Percentiles rank a stretch among this genome's conserved stretches.
Conservation (phyloP, 1,140 invertebrate genomes). For the Marisa cornuarietis region DNA sequence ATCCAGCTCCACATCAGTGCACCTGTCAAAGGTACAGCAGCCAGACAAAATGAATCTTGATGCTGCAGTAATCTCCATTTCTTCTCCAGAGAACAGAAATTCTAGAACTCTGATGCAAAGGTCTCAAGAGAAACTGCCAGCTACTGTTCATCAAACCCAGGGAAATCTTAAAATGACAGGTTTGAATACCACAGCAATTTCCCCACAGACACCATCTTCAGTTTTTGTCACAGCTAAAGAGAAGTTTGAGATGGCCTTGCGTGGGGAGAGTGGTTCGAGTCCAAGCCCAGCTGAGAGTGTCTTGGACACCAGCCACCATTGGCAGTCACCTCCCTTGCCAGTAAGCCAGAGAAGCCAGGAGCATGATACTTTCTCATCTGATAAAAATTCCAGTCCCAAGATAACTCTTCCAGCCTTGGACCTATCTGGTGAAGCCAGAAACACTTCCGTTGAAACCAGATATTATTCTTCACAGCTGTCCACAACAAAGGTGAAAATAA, state of each 20-base stretch:
- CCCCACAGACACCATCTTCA: too few relatives aligned
- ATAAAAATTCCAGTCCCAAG: too few relatives aligned
- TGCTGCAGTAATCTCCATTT: neutral
- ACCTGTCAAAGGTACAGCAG: neutral
- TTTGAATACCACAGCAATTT: too few relatives aligned
- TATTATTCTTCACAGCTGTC: too few relatives aligned
- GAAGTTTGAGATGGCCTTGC: conserved; percentile 38
- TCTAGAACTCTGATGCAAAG: neutral
- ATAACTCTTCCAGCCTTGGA: too few relatives aligned
- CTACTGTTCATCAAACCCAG: neutral
- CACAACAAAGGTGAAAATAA: too few relatives aligned
- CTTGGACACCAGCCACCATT: too few relatives aligned
- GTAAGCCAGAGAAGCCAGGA: too few relatives aligned
- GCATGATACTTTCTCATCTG: too few relatives aligned
- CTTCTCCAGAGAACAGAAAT: conserved; percentile 22
- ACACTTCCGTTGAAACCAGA: too few relatives aligned
- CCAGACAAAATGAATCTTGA: neutral
- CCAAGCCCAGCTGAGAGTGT: neutral
- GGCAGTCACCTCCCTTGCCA: too few relatives aligned
- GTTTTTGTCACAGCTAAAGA: conserved; percentile 15
- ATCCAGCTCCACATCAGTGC: conserved; percentile 26
- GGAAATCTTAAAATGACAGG: neutral
- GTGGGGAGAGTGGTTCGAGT: neutral
- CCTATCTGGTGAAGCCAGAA: too few relatives aligned
- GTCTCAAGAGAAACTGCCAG: neutral